These are phyloP conservation scores for Murina feae DNA, from an alignment of 2,113 vertebrate genomes.

Conservation along the genomic window DNA sequence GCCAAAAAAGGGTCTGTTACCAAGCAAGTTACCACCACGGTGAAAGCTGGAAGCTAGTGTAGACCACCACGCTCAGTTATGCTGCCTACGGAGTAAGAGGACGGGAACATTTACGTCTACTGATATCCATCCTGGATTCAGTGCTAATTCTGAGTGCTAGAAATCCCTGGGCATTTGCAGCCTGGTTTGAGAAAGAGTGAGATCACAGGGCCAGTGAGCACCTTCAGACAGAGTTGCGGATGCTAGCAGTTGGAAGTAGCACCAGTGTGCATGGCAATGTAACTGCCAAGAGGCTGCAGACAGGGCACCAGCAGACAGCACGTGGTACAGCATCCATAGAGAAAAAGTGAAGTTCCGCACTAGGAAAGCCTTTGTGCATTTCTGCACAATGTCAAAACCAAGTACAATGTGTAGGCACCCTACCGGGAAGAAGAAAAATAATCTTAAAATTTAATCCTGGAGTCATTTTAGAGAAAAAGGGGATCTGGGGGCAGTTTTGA, in stretches of 20 bases:
- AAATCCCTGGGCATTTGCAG: background rate
- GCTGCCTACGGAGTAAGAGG: fast-evolving
- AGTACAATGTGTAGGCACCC: background rate
- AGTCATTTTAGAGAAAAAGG: slow-evolving; percentile 17
- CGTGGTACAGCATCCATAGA: background rate
- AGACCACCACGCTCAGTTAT: background rate
- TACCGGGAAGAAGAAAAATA: background rate
- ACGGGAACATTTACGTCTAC: fast-evolving
- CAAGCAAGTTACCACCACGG: background rate
- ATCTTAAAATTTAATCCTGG: slow-evolving; percentile 19
- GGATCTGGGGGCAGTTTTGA: background rate
- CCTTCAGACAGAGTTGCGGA: background rate
- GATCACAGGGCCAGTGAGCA: background rate
- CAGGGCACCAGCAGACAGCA: background rate
- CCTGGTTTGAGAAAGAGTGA: background rate
- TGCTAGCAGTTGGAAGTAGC: background rate
- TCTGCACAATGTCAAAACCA: background rate
- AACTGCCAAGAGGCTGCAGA: too few species aligned
- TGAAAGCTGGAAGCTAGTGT: background rate
- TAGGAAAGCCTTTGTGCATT: background rate
- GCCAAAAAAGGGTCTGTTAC: background rate
- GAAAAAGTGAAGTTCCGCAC: background rate
- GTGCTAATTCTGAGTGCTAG: fast-evolving
- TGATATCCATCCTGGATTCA: fast-evolving
- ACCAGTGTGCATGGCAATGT: background rate